These are phyloP conservation scores for Synaphobranchus kaupii DNA, from an alignment of 2,797 vertebrate species.

Conservation along the genomic window DNA sequence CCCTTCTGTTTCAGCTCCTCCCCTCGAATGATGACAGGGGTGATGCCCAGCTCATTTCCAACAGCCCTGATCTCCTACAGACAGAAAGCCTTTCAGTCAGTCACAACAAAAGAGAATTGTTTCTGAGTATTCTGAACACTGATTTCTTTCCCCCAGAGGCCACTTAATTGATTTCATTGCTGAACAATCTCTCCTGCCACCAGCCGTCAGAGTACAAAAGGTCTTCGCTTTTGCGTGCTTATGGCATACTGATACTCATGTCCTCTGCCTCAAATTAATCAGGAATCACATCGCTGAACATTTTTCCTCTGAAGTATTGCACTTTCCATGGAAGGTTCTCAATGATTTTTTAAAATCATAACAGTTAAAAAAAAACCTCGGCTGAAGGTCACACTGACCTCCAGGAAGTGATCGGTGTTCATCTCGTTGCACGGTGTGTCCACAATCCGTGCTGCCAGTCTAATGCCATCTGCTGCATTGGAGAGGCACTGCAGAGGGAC, in stretches of 20 bases:
- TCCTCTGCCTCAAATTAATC: not conserved
- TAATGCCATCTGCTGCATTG: slow-evolving; percentile 85
- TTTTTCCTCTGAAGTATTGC: not conserved
- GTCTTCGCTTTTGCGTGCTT: too few species aligned
- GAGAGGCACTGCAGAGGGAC: slow-evolving; percentile 80
- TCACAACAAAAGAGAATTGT: not conserved
- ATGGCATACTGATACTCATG: not conserved
- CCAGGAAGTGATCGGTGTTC: slow-evolving; percentile 91
- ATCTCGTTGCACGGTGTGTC: slow-evolving; percentile 96
- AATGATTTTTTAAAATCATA: not conserved
- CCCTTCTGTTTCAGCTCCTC: slow-evolving; percentile 89
- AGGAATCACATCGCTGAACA: not conserved
- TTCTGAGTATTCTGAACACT: not conserved
- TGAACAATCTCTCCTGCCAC: too few species aligned
- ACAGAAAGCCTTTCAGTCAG: slow-evolving; percentile 41
- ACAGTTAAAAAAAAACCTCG: slow-evolving; percentile 1
- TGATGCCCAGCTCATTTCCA: slow-evolving; percentile 84
- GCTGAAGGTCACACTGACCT: slow-evolving; percentile 68
- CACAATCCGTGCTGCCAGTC: slow-evolving; percentile 93
- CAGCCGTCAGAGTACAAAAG: too few species aligned
- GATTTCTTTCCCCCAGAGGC: too few species aligned
- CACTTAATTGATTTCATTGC: too few species aligned
- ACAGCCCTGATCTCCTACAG: slow-evolving; percentile 91
- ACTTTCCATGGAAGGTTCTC: not conserved
- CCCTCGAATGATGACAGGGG: slow-evolving; percentile 88